Conservation (phyloP, 2,113 vertebrate species). For the Sinocyclocheilus grahami region DNA sequence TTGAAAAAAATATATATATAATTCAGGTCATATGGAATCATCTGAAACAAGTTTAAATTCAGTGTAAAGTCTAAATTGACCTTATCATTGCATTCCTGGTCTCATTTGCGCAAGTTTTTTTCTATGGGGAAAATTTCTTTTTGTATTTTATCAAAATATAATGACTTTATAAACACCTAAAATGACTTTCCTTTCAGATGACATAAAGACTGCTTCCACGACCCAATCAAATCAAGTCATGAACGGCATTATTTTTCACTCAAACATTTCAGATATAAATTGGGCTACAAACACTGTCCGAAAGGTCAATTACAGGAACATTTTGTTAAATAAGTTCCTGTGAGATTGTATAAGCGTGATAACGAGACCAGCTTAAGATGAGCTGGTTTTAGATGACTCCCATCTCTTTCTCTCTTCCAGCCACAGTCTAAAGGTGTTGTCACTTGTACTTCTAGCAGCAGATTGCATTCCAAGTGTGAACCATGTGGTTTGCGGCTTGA, state of each 20-base stretch:
- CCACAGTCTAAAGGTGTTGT: slow-evolving; percentile 37
- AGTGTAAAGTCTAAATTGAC: not conserved
- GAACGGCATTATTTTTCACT: not conserved
- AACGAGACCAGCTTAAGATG: not conserved
- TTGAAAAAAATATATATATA: no score
- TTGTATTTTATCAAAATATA: no score
- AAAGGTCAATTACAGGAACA: not conserved
- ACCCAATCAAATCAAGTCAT: not conserved
- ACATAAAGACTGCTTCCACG: not conserved
- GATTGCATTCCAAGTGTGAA: slow-evolving; percentile 41
- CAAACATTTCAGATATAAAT: not conserved
- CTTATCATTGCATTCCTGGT: not conserved
- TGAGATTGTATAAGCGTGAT: not conserved
- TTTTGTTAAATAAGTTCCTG: not conserved
- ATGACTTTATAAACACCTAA: not conserved
- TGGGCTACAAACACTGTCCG: not conserved
- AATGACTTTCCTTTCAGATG: not conserved
- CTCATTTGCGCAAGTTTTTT: not conserved
- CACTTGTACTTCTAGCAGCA: slow-evolving; percentile 11
- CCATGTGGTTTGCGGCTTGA: slow-evolving; percentile 29
- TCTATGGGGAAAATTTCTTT: no score
- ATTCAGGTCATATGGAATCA: no score
- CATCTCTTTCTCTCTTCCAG: slow-evolving; percentile 26
- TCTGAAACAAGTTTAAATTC: no score
- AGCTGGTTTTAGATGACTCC: slow-evolving; percentile 36